These are phyloP conservation scores for Emydocephalus ijimae DNA, from an alignment of 2,113 vertebrate genomes.

Conservation along the genomic window DNA sequence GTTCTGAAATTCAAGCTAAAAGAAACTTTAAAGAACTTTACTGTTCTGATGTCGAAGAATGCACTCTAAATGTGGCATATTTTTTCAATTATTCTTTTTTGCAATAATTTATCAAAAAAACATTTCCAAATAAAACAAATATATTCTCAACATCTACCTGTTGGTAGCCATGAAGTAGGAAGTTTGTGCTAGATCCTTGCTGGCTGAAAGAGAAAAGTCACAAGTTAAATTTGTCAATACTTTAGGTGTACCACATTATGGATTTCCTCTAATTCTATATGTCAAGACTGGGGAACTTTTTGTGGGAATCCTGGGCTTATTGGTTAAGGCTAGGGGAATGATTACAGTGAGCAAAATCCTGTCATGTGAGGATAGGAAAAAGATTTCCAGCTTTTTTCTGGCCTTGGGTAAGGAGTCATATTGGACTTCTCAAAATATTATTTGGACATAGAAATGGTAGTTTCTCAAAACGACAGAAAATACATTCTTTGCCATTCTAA, in stretches of 20 bases:
- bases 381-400: background rate
- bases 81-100: background rate
- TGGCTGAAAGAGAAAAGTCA: conserved; percentile 76
- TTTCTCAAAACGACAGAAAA: background rate
- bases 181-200: conserved; percentile 96
- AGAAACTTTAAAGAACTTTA: background rate
- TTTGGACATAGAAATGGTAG: background rate
- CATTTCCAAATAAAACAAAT: conserved; percentile 21
- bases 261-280: background rate
- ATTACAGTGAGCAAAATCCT: background rate
- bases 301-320: background rate
- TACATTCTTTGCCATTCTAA: background rate
- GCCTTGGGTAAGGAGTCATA: background rate
- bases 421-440: background rate
- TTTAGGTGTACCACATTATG: background rate
- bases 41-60: background rate
- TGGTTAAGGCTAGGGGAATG: background rate
- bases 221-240: background rate
- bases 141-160: conserved; percentile 79
- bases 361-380: background rate
- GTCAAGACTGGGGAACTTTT: background rate
- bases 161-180: conserved; percentile 99
- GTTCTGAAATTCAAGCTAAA: background rate
- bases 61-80: background rate
- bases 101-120: background rate